phyloP scores from a whole-genome alignment of 2,113 vertebrate genomes.

The Spea multiplicata region DNA sequence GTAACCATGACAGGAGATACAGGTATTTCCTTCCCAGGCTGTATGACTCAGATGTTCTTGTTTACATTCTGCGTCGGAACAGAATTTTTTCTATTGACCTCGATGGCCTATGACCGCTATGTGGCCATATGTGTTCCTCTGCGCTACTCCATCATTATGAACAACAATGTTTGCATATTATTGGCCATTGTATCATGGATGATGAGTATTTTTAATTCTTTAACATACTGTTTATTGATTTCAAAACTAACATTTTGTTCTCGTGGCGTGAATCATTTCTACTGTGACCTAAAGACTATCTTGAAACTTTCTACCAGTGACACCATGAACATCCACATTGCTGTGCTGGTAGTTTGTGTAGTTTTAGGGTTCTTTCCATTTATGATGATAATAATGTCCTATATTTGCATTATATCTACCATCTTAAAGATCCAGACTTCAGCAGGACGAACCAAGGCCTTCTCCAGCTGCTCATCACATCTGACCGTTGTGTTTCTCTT shows the following conservation, averaged over 20 bases:
- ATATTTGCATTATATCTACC: conserved; percentile 35
- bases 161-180: not conserved
- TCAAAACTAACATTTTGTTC: not conserved
- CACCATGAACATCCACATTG: not conserved
- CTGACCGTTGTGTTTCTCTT: conserved; percentile 53
- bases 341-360: not conserved
- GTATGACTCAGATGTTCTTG: conserved; percentile 18
- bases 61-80: conserved; percentile 13
- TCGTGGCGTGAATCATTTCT: not conserved
- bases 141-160: conserved; percentile 8
- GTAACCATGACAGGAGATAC: not conserved
- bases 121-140: conserved; percentile 26
- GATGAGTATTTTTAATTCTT: not conserved
- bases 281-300: not conserved
- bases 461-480: conserved; percentile 58
- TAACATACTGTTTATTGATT: not conserved
- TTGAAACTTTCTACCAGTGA: not conserved
- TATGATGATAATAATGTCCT: conserved; percentile 51
- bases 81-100: conserved; percentile 16
- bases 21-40: conserved; percentile 2
- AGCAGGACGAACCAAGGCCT: conserved; percentile 26
- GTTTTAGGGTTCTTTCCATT: conserved; percentile 47
- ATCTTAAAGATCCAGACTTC: conserved; percentile 39
- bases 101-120: conserved; percentile 31
- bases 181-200: not conserved